Evolutionary conservation across 2,888 invertebrate genomes (phyloP).

Genomic region (Erebia epiphron): DNA sequence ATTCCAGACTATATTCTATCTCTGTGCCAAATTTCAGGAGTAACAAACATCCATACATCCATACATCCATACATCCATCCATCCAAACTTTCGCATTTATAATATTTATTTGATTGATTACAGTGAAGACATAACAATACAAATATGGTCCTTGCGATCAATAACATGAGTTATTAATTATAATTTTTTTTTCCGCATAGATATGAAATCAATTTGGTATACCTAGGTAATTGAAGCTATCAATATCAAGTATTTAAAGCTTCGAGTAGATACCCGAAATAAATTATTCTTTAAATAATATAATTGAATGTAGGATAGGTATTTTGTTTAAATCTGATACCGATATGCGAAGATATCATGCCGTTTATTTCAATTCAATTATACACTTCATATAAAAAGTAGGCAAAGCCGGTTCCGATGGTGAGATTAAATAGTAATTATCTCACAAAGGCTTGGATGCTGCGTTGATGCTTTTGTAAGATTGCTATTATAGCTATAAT

Average conservation of each 20-base stretch:
- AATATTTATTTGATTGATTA: too few species aligned
- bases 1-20: too few species aligned
- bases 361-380: slow-evolving; percentile 31
- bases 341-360: slow-evolving; percentile 18
- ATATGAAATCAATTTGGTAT: not conserved
- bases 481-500: slow-evolving; percentile 2
- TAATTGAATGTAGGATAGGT: not conserved
- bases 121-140: too few species aligned
- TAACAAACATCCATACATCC: too few species aligned
- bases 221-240: not conserved
- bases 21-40: too few species aligned
- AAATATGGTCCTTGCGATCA: not conserved
- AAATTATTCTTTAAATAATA: not conserved
- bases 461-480: slow-evolving; percentile 13
- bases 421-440: slow-evolving; percentile 32
- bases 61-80: too few species aligned
- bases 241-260: not conserved
- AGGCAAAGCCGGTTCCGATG: slow-evolving; percentile 32
- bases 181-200: not conserved
- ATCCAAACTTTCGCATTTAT: too few species aligned
- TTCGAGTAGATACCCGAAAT: not conserved
- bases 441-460: slow-evolving; percentile 28
- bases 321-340: slow-evolving; percentile 11
- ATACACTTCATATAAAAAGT: slow-evolving; percentile 21
- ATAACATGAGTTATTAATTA: not conserved